Evolutionary conservation across 2,797 vertebrate genomes (phyloP).

Genomic region (Cossypha dichroa): DNA sequence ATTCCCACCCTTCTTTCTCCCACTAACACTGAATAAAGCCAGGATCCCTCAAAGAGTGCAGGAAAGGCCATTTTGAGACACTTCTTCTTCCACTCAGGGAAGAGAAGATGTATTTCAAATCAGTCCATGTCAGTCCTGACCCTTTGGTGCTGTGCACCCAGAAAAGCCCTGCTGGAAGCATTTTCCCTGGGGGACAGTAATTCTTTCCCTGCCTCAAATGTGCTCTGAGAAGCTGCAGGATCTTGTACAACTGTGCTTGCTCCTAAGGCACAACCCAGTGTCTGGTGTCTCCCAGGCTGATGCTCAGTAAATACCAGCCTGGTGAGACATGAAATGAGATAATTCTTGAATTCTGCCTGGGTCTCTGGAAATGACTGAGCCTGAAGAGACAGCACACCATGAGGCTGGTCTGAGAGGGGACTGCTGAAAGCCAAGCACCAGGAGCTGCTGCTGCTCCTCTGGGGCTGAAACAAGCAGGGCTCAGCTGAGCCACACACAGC

Average conservation of each 20-base stretch:
- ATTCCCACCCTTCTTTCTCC: not conserved
- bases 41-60: not conserved
- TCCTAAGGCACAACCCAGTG: not conserved
- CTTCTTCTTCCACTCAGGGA: not conserved
- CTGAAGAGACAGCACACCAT: not conserved
- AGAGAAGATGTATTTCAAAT: not conserved
- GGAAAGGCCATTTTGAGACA: not conserved
- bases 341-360: not conserved
- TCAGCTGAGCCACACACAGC: not conserved
- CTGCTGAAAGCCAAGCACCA: not conserved
- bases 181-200: not conserved
- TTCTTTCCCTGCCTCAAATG: not conserved
- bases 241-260: not conserved
- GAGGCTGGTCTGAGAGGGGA: not conserved
- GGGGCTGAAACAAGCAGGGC: rapidly evolving
- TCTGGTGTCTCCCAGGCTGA: not conserved
- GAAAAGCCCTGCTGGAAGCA: not conserved
- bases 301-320: not conserved
- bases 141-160: not conserved
- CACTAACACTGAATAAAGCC: not conserved
- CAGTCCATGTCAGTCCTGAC: not conserved
- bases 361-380: not conserved
- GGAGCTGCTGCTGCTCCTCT: rapidly evolving
- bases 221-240: not conserved
- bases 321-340: not conserved